Conservation (phyloP, 2,888 invertebrate species). For the Mayetiola destructor region DNA sequence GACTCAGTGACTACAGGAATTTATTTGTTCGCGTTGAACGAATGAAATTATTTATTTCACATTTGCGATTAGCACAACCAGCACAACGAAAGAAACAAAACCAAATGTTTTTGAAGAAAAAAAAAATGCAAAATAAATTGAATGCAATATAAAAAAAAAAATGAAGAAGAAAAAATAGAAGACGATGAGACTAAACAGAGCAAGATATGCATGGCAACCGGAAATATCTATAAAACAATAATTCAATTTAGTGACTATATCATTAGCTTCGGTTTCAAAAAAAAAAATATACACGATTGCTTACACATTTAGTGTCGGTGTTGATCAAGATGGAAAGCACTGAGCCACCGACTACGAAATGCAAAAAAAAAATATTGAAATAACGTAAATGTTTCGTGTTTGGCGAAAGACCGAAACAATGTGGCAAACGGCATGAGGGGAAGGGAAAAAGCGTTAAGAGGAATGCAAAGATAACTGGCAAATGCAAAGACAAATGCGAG, state of each 20-base stretch:
- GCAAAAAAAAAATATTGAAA: no score
- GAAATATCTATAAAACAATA: slow-evolving; percentile 10
- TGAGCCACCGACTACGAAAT: no score
- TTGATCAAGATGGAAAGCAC: background rate
- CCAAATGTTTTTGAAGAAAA: background rate
- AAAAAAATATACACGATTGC: slow-evolving; percentile 5
- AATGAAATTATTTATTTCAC: background rate
- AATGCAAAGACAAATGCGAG: no score
- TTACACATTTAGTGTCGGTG: background rate
- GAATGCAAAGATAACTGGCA: no score
- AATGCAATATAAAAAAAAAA: background rate
- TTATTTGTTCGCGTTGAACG: background rate
- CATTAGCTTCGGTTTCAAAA: no score
- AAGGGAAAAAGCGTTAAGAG: no score
- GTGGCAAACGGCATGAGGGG: no score
- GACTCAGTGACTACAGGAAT: background rate
- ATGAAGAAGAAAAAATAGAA: background rate
- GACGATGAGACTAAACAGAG: background rate
- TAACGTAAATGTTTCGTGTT: no score
- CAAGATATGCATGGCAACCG: background rate
- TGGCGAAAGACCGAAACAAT: background rate
- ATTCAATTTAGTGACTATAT: slow-evolving; percentile 10
- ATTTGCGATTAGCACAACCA: no score
- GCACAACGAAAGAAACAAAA: background rate
- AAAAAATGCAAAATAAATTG: background rate